A percentile compares a stretch with the other conserved stretches of the same genome.
Evolutionary conservation across 2,888 invertebrate species (phyloP).

Genomic region (Mimumesa dahlbomi): DNA sequence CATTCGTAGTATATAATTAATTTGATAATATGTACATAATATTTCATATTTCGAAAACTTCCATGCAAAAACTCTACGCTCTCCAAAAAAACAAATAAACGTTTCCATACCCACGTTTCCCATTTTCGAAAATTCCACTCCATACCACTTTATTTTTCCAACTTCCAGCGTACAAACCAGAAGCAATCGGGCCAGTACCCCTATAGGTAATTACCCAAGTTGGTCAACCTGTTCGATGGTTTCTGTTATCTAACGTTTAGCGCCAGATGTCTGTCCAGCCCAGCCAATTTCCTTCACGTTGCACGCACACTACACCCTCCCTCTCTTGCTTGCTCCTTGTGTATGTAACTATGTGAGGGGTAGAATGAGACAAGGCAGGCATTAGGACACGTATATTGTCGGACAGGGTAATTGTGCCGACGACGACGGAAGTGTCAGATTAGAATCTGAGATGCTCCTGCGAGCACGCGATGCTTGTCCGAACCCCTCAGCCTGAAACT

Average conservation of each 20-base stretch:
- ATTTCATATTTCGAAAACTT: no score
- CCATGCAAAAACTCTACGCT: no score
- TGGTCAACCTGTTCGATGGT: slow-evolving; percentile 73
- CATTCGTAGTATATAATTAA: no score
- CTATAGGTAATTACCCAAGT: slow-evolving; percentile 72
- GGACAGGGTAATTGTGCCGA: slow-evolving; percentile 71
- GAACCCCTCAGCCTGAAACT: slow-evolving; percentile 65
- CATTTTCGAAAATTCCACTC: no score
- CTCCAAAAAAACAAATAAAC: no score
- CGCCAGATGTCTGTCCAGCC: slow-evolving; percentile 72
- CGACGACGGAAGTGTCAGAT: slow-evolving; percentile 78
- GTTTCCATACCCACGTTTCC: no score
- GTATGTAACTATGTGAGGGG: slow-evolving; percentile 6
- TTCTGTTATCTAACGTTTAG: slow-evolving; percentile 75
- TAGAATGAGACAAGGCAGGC: slow-evolving; percentile 41
- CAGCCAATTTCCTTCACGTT: slow-evolving; percentile 65
- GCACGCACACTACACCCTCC: slow-evolving; percentile 25
- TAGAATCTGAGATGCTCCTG: slow-evolving; percentile 78
- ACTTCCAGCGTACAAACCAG: no score
- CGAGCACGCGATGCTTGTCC: slow-evolving; percentile 68
- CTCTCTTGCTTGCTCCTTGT: neutral
- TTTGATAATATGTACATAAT: no score
- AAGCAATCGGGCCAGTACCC: no score
- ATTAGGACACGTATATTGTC: slow-evolving; percentile 61
- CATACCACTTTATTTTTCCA: no score